These are phyloP conservation scores for Conchocele bisecta DNA, from an alignment of 2,888 invertebrate genomes.

Conservation along the genomic window DNA sequence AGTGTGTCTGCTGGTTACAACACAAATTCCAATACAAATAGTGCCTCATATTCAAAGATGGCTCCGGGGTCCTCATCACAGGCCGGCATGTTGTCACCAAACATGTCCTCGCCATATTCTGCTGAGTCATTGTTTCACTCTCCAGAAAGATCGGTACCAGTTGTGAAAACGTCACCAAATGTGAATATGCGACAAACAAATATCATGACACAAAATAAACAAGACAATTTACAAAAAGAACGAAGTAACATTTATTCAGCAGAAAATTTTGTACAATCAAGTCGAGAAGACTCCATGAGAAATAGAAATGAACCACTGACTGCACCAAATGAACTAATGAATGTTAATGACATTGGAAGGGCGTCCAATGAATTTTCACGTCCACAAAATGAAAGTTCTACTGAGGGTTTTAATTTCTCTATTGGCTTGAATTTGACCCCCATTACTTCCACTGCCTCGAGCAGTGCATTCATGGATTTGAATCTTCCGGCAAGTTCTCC, in stretches of 20 bases:
- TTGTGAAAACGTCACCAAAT: constrained; percentile 59
- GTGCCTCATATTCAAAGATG: too few relatives aligned
- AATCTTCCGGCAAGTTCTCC: constrained; percentile 59
- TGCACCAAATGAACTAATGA: constrained; percentile 40
- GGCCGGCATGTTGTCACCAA: too few relatives aligned
- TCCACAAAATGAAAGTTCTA: constrained; percentile 57
- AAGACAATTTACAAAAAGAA: constrained; percentile 43
- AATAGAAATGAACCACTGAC: constrained; percentile 33
- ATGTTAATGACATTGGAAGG: constrained; percentile 37
- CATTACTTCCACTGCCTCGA: constrained; percentile 61
- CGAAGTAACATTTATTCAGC: constrained; percentile 70
- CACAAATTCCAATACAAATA: too few relatives aligned
- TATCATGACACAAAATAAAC: constrained; percentile 41
- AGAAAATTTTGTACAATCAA: constrained; percentile 74
- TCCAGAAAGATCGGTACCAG: constrained; percentile 25
- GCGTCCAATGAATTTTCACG: constrained; percentile 56
- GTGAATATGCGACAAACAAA: constrained; percentile 50
- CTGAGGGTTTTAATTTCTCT: constrained; percentile 72
- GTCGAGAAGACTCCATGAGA: constrained; percentile 52
- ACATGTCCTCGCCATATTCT: constrained; percentile 57
- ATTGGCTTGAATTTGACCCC: constrained; percentile 73
- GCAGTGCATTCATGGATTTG: constrained; percentile 62
- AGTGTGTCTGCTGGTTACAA: too few relatives aligned
- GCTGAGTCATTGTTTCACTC: constrained; percentile 65
- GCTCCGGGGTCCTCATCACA: too few relatives aligned